These are phyloP conservation scores for Augiades crinisus DNA, from an alignment of 2,888 invertebrate species.

Conservation along the genomic window DNA sequence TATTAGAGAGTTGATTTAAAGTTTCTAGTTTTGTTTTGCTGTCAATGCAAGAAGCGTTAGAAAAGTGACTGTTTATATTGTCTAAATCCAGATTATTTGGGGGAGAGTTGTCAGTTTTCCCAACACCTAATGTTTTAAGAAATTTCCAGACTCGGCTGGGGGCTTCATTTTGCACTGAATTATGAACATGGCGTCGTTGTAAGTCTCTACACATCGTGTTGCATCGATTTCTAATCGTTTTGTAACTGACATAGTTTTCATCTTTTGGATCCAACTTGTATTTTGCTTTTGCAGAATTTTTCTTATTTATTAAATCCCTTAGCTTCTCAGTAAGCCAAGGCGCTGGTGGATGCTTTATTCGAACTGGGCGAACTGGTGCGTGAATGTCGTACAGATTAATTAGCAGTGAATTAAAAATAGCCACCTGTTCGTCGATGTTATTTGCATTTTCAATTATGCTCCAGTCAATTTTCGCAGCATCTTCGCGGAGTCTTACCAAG, in stretches of 20 bases:
- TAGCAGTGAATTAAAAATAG: conserved; percentile 17
- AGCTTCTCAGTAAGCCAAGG: conserved; percentile 29
- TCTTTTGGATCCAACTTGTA: conserved; percentile 11
- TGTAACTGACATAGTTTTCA: conserved; percentile 10
- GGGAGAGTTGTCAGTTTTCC: background rate
- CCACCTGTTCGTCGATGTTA: conserved; percentile 23
- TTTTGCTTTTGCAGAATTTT: conserved; percentile 21
- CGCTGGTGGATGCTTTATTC: conserved; percentile 22
- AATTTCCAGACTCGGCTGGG: conserved; percentile 11
- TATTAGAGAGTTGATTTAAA: background rate
- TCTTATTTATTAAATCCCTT: conserved; percentile 10
- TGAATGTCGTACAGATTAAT: conserved; percentile 25
- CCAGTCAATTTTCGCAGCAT: conserved; percentile 25
- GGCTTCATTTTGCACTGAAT: conserved; percentile 5
- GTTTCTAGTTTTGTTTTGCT: background rate
- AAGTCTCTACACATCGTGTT: conserved; percentile 18
- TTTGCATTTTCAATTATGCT: background rate
- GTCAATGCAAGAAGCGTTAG: background rate
- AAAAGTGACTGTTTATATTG: conserved; percentile 3
- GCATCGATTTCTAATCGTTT: conserved; percentile 9
- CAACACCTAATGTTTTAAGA: conserved; percentile 11
- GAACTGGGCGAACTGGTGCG: conserved; percentile 24
- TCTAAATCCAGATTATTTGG: background rate
- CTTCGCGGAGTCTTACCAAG: conserved; percentile 5
- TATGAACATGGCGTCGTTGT: conserved; percentile 17